Percentiles rank a stretch among this genome's conserved stretches.
Evolutionary conservation across 2,797 vertebrate species (phyloP).

Genomic region (Perodicticus potto): DNA sequence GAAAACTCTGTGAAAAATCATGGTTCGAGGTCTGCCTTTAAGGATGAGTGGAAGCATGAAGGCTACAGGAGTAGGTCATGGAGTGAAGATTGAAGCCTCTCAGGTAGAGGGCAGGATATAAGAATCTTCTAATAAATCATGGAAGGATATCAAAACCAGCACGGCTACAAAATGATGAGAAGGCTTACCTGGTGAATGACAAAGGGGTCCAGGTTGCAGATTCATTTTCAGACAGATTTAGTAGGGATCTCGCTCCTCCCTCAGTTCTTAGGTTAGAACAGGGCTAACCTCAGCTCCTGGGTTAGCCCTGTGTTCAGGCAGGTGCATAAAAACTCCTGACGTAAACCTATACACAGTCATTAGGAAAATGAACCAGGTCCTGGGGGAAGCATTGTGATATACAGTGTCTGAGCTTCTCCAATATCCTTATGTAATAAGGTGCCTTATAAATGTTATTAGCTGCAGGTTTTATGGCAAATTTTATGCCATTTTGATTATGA

Average conservation of each 20-base stretch:
- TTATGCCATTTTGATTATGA: constrained; percentile 83
- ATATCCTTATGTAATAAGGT: constrained; percentile 62
- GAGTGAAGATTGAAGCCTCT: background rate
- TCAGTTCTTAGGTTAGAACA: background rate
- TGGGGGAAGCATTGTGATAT: constrained; percentile 77
- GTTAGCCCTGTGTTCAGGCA: constrained; percentile 55
- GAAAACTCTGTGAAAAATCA: background rate
- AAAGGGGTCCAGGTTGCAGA: background rate
- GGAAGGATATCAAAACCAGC: background rate
- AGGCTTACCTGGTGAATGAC: background rate
- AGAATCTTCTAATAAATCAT: background rate
- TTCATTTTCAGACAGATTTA: background rate
- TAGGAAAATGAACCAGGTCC: constrained; percentile 78
- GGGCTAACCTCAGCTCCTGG: too few relatives aligned
- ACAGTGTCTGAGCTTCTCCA: constrained; percentile 78
- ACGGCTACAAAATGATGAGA: background rate
- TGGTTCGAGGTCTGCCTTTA: background rate
- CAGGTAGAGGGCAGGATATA: background rate
- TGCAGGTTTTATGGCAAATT: constrained; percentile 77
- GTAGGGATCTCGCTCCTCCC: background rate
- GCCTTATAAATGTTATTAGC: constrained; percentile 77
- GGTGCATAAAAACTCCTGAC: constrained; percentile 68
- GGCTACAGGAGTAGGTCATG: background rate
- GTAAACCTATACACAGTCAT: constrained; percentile 76
- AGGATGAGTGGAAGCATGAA: background rate